Percentiles rank a stretch among this genome's conserved stretches.
Evolutionary conservation across 2,797 vertebrate species (phyloP).

Genomic region (Phrynocephalus guinanensis): DNA sequence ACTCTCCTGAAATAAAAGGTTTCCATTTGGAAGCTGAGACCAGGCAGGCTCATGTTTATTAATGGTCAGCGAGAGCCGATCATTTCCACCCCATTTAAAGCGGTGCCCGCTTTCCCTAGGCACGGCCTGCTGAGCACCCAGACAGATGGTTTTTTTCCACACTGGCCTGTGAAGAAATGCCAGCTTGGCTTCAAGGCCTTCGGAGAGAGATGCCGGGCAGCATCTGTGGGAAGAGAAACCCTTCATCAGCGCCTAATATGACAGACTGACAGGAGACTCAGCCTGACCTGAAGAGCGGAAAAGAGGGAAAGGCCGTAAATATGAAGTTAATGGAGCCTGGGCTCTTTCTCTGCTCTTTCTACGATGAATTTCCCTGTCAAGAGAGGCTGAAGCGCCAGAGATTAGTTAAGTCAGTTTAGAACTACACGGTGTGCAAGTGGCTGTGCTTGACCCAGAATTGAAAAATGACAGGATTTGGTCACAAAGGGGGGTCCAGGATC

Average conservation of each 20-base stretch:
- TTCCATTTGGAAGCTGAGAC: not conserved
- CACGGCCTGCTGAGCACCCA: not conserved
- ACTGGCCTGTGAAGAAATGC: conserved; percentile 19
- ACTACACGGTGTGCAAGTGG: not conserved
- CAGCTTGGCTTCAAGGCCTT: conserved; percentile 23
- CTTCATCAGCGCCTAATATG: conserved; percentile 13
- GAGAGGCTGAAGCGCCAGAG: conserved; percentile 21
- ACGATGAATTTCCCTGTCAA: conserved; percentile 23
- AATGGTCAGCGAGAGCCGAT: not conserved
- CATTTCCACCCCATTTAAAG: conserved; percentile 15
- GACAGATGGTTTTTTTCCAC: conserved; percentile 35
- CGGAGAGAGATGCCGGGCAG: conserved; percentile 41
- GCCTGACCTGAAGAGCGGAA: conserved; percentile 20
- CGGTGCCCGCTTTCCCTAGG: not conserved
- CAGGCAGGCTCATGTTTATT: not conserved
- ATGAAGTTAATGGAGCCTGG: conserved; percentile 50
- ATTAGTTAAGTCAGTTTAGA: conserved; percentile 24
- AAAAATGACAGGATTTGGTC: not conserved
- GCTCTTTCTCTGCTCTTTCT: conserved; percentile 2
- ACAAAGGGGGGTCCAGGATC: too few relatives aligned
- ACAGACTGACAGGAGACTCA: not conserved
- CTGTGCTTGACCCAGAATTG: not conserved
- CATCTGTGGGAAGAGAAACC: conserved; percentile 40
- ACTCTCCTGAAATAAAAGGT: not conserved
- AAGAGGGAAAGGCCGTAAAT: conserved; percentile 33